Conservation (phyloP, 2,113 vertebrate genomes). For the Toxotes jaculatrix region DNA sequence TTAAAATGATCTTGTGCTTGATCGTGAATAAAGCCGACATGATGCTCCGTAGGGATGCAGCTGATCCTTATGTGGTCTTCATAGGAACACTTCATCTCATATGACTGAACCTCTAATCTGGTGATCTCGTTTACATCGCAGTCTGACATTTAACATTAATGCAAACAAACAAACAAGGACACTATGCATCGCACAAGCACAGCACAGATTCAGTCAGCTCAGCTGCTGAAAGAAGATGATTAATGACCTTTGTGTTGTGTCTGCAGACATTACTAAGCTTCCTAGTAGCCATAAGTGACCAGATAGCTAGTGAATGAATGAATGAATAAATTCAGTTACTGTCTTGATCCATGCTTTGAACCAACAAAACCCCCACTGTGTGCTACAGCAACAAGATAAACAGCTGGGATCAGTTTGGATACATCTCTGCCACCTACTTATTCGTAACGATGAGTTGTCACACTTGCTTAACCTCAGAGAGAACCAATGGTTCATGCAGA, state of each 20-base stretch:
- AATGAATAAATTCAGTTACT: slow-evolving; percentile 24
- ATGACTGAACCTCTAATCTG: slow-evolving; percentile 30
- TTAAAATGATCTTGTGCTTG: slow-evolving; percentile 36
- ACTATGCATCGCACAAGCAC: not conserved
- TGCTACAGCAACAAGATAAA: slow-evolving; percentile 25
- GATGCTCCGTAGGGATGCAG: slow-evolving; percentile 4
- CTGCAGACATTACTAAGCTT: slow-evolving; percentile 15
- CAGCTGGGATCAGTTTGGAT: slow-evolving; percentile 30
- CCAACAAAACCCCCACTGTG: not conserved
- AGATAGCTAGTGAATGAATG: slow-evolving; percentile 23
- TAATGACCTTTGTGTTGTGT: slow-evolving; percentile 33
- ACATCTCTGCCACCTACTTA: slow-evolving; percentile 15
- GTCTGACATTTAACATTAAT: slow-evolving; percentile 25
- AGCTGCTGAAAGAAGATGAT: slow-evolving; percentile 8
- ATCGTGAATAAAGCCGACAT: slow-evolving; percentile 10
- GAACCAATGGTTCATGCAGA: not conserved
- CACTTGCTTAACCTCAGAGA: slow-evolving; percentile 25
- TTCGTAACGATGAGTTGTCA: slow-evolving; percentile 35
- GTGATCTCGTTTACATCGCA: slow-evolving; percentile 12
- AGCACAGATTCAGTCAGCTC: not conserved
- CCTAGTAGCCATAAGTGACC: slow-evolving; percentile 15
- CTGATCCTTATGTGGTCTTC: slow-evolving; percentile 4
- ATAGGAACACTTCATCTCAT: slow-evolving; percentile 38
- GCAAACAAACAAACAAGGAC: slow-evolving; percentile 35
- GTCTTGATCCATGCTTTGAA: slow-evolving; percentile 22